Conservation (phyloP, 2,113 vertebrate species). For the Dissostichus mawsoni region DNA sequence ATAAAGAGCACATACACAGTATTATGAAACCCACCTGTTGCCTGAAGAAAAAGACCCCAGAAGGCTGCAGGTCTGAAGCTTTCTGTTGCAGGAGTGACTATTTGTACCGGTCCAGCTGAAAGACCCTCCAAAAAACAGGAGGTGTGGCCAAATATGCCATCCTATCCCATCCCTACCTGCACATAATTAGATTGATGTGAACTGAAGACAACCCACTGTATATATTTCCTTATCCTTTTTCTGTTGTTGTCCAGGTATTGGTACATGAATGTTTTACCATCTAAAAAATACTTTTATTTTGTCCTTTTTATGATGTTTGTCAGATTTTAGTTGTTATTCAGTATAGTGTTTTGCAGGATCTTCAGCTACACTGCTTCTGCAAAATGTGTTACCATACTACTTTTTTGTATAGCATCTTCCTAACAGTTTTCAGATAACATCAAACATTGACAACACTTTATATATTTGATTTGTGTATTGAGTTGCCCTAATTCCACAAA, state of each 20-base stretch:
- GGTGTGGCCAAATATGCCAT: constrained; percentile 63
- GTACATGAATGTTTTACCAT: neutral
- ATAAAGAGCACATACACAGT: neutral
- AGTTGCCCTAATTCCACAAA: too few species aligned
- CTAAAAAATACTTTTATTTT: neutral
- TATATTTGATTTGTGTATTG: too few species aligned
- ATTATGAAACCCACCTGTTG: constrained; percentile 65
- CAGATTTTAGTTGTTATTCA: neutral
- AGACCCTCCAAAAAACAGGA: constrained; percentile 26
- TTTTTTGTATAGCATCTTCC: too few species aligned
- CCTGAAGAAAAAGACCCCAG: neutral
- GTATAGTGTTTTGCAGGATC: neutral
- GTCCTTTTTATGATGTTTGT: neutral
- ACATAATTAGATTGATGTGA: neutral
- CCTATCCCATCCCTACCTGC: constrained; percentile 35
- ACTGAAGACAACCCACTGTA: neutral
- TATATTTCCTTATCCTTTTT: neutral
- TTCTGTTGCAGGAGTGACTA: constrained; percentile 20
- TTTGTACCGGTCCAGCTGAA: constrained; percentile 42
- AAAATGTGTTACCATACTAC: too few species aligned
- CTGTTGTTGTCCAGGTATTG: too few species aligned
- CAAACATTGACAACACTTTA: too few species aligned
- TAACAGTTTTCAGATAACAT: too few species aligned
- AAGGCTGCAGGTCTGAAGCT: constrained; percentile 28
- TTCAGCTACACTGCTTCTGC: too few species aligned